Percentiles rank a stretch among this genome's conserved stretches.
These are phyloP conservation scores for Hyposoter didymator DNA, from an alignment of 2,888 invertebrate species.

Conservation along the genomic window DNA sequence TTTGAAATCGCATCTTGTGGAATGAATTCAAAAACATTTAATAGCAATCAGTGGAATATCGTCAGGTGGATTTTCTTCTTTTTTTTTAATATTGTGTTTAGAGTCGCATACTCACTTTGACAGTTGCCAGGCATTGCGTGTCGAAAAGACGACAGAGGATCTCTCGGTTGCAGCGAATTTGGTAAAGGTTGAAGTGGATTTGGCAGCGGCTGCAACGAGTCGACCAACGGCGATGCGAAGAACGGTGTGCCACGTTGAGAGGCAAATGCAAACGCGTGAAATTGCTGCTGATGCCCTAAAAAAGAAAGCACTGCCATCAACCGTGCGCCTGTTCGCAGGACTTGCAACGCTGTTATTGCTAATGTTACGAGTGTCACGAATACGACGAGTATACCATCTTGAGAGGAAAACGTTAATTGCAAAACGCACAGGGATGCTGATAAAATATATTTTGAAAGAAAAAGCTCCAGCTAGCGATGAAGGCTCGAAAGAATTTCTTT, in stretches of 20 bases:
- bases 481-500: too few species aligned
- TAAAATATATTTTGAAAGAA: not conserved
- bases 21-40: not conserved
- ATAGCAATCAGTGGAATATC: not conserved
- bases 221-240: conserved; percentile 82
- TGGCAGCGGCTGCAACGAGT: conserved; percentile 82
- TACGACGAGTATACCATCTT: not conserved
- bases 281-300: conserved; percentile 98
- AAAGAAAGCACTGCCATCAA: conserved; percentile 92
- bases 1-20: not conserved
- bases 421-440: not conserved
- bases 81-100: not conserved
- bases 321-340: conserved; percentile 86
- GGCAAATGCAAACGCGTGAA: conserved; percentile 92
- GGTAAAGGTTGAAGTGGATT: conserved; percentile 82
- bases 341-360: conserved; percentile 74
- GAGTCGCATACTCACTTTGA: conserved; percentile 91
- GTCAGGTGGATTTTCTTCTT: not conserved
- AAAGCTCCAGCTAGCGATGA: not conserved
- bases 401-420: not conserved
- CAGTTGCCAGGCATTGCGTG: conserved; percentile 96
- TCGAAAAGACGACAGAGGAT: conserved; percentile 93
- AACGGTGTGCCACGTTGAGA: conserved; percentile 85
- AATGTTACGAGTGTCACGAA: conserved; percentile 4
- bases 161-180: conserved; percentile 89